Base-by-base conservation (phyloP, 2,797 vertebrate species). In the Hoplostethus mediterraneus region DNA sequence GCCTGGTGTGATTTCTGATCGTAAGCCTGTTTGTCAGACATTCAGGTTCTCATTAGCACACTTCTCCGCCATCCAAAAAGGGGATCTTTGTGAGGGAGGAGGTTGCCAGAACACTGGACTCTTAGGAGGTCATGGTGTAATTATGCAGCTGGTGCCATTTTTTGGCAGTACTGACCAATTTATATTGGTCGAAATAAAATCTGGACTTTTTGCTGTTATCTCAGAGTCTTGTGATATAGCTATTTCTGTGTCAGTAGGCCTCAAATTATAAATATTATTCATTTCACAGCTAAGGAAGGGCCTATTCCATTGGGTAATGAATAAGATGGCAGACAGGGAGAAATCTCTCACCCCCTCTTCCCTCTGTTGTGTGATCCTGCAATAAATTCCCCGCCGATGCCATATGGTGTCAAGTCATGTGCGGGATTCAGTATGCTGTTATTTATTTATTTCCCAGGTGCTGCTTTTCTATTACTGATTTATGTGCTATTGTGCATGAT, bases 371-470 rank as follows among this genome's bases (percentile, higher is more conserved):
- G 60, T 88, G 79, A 87, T 86, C 79, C 76, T 62, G 72, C 85
- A 81, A 89, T 93, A 86, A 76, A 90, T 88, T 84, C 79, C 73
- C 75, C 17, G 44, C 73, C 74, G 84, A 63, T 88, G 79, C 86
- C 87, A 89, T 89, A 87, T 81, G 83, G 87, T 81, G 81, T 75
- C 83, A 80, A 79, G 79, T 80, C 86, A 86, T 79, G 87, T 85
- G 77, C 81, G 69, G 79, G 68, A 89, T 82, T 86, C 87, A 86
- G 81, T 81, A 63, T 73, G 73, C 71, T 28, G 48, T 77, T 88
- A 86, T 93, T 92, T 90, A 92, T 92, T 90, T 89, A 88, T 93
- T 83, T 90, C 68, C 81, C 84, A 87, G 90, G 86, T 92, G 90
- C 83, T 91, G 77, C 73, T 93, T 87, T 90, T 86, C 76, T 88